These are phyloP conservation scores for Potorous gilbertii DNA, from an alignment of 2,797 vertebrate species.

Conservation along the genomic window DNA sequence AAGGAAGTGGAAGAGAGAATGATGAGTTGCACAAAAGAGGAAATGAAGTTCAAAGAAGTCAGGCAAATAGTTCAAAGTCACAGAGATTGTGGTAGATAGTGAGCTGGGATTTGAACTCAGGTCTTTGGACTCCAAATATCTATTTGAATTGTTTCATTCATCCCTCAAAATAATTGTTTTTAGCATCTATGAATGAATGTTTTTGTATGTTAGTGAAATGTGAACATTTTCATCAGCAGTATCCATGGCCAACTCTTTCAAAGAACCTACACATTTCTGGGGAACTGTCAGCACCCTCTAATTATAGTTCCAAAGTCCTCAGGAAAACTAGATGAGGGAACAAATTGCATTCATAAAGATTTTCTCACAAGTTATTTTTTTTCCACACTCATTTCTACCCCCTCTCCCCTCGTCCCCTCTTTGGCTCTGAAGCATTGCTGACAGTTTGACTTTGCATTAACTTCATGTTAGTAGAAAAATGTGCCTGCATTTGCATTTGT, in stretches of 20 bases:
- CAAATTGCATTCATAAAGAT: conserved; percentile 35
- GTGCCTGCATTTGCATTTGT: conserved; percentile 51
- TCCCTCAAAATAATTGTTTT: conserved; percentile 38
- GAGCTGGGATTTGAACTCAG: neutral
- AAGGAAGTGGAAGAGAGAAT: neutral
- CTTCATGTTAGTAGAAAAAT: conserved; percentile 65
- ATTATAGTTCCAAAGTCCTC: conserved; percentile 13
- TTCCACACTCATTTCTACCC: neutral
- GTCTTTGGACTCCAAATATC: neutral
- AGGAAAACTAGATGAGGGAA: conserved; percentile 39
- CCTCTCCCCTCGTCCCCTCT: neutral
- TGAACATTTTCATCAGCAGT: conserved; percentile 9
- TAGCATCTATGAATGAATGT: conserved; percentile 4
- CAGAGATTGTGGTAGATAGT: neutral
- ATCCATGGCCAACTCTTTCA: conserved; percentile 23
- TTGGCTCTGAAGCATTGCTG: conserved; percentile 32
- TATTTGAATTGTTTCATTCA: conserved; percentile 1
- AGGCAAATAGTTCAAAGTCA: neutral
- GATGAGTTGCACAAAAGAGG: neutral
- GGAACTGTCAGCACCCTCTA: conserved; percentile 71
- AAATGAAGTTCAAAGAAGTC: conserved; percentile 23
- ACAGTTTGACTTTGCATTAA: conserved; percentile 43
- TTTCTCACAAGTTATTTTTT: conserved; percentile 37
- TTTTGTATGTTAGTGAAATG: conserved; percentile 16
- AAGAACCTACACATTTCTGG: conserved; percentile 53